Conservation (phyloP, 2,797 vertebrate genomes). For the Coregonus sp. region DNA sequence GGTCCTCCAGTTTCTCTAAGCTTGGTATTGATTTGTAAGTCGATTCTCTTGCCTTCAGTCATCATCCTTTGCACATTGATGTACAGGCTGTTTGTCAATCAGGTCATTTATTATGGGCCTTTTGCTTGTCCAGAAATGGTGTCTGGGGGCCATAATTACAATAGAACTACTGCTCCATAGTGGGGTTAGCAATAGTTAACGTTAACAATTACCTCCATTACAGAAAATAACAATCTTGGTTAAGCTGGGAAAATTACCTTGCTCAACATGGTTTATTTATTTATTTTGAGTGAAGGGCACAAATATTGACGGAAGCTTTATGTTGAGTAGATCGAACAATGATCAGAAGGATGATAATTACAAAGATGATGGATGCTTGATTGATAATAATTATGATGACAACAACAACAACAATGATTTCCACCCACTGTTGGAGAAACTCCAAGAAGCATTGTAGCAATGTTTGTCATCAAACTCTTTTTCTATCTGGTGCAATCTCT, state of each 20-base stretch:
- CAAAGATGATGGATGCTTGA: too few relatives aligned
- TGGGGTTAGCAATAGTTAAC: not conserved
- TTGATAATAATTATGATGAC: too few relatives aligned
- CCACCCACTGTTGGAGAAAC: too few relatives aligned
- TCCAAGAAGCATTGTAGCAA: not conserved
- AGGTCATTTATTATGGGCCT: conserved; percentile 35
- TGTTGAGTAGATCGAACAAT: not conserved
- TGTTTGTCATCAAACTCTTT: conserved; percentile 23
- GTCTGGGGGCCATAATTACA: conserved; percentile 28
- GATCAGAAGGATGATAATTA: not conserved
- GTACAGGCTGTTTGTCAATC: conserved; percentile 35
- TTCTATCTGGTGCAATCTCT: conserved; percentile 10
- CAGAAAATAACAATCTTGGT: conserved; percentile 4
- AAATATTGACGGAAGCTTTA: not conserved
- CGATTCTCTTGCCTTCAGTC: conserved; percentile 34
- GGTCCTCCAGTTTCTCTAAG: conserved; percentile 47
- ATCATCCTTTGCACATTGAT: conserved; percentile 33
- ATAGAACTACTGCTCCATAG: not conserved
- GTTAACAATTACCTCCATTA: not conserved
- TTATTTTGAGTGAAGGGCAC: not conserved
- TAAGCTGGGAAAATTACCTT: not conserved
- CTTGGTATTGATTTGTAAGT: conserved; percentile 59
- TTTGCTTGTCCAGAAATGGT: conserved; percentile 25
- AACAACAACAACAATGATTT: too few relatives aligned
- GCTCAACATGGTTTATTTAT: not conserved